A percentile compares a stretch with the other conserved stretches of the same genome.
Evolutionary conservation across 2,113 vertebrate species (phyloP).

Genomic region (Myodes glareolus): DNA sequence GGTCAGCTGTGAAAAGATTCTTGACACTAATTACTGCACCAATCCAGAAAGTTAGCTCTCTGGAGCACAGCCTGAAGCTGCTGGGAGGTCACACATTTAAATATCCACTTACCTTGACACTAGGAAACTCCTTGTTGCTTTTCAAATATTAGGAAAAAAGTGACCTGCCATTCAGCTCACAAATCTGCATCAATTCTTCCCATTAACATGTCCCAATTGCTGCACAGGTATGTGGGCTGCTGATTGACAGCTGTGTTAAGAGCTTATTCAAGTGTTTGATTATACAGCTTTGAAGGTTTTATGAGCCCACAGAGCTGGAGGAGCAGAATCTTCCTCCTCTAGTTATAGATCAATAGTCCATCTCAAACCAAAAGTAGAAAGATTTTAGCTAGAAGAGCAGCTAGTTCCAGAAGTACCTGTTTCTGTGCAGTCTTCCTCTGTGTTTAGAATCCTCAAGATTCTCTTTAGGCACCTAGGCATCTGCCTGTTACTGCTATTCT

Average conservation of each 20-base stretch:
- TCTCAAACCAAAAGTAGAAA: neutral
- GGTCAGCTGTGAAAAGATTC: constrained; percentile 69
- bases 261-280: constrained; percentile 70
- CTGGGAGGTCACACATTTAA: constrained; percentile 70
- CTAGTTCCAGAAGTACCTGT: constrained; percentile 10
- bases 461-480: neutral
- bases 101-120: constrained; percentile 73
- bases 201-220: constrained; percentile 75
- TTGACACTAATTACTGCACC: constrained; percentile 75
- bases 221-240: constrained; percentile 72
- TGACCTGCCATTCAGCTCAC: constrained; percentile 48
- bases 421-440: neutral
- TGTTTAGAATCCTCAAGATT: neutral
- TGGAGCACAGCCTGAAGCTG: constrained; percentile 68
- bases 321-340: neutral
- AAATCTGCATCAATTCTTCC: constrained; percentile 78
- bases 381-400: neutral
- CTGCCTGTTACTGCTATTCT: neutral
- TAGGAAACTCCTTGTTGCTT: constrained; percentile 56
- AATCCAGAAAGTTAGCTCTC: constrained; percentile 56
- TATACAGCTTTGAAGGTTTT: constrained; percentile 66
- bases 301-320: constrained; percentile 6
- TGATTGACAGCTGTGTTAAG: constrained; percentile 72
- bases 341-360: neutral
- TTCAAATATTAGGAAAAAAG: constrained; percentile 59